Percentiles rank a stretch among this genome's conserved stretches.
These are phyloP conservation scores for Sepioteuthis lessoniana DNA, from an alignment of 2,888 invertebrate genomes.

Conservation along the genomic window DNA sequence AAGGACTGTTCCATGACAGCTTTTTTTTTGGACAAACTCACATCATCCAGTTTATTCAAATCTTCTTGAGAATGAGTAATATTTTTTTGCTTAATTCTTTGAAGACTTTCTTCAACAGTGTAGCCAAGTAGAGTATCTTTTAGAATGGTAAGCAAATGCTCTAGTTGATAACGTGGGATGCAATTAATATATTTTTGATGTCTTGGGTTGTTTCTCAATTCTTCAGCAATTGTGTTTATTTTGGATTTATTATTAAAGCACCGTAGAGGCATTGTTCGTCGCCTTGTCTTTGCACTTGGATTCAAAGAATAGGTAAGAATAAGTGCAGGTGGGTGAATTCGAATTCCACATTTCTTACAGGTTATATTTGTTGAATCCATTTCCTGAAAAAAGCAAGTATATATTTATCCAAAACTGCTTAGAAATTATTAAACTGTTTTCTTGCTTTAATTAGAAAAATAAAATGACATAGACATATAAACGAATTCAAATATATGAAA, in stretches of 20 bases:
- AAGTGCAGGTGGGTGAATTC: conserved; percentile 74
- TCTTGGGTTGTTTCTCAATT: conserved; percentile 70
- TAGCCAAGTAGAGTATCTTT: conserved; percentile 76
- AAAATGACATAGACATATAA: too few species aligned
- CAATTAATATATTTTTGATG: conserved; percentile 73
- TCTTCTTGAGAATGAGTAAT: conserved; percentile 77
- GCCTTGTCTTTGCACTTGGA: conserved; percentile 67
- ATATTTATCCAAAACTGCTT: too few species aligned
- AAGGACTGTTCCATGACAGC: conserved; percentile 77
- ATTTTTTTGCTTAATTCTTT: conserved; percentile 68
- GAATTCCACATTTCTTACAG: conserved; percentile 72
- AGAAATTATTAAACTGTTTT: too few species aligned
- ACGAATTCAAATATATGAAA: too few species aligned
- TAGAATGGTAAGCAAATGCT: conserved; percentile 76
- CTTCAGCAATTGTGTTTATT: conserved; percentile 70
- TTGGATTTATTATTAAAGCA: conserved; percentile 75
- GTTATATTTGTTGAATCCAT: neutral
- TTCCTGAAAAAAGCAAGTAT: neutral
- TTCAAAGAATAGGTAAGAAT: conserved; percentile 71
- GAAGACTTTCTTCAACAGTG: conserved; percentile 74
- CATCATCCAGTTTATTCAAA: conserved; percentile 76
- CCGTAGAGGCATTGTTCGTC: conserved; percentile 76
- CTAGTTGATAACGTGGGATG: conserved; percentile 74
- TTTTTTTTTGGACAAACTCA: conserved; percentile 75
- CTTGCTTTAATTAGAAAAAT: too few species aligned